These are phyloP conservation scores for Grapholita molesta DNA, from an alignment of 1,140 invertebrate species.

Conservation along the genomic window DNA sequence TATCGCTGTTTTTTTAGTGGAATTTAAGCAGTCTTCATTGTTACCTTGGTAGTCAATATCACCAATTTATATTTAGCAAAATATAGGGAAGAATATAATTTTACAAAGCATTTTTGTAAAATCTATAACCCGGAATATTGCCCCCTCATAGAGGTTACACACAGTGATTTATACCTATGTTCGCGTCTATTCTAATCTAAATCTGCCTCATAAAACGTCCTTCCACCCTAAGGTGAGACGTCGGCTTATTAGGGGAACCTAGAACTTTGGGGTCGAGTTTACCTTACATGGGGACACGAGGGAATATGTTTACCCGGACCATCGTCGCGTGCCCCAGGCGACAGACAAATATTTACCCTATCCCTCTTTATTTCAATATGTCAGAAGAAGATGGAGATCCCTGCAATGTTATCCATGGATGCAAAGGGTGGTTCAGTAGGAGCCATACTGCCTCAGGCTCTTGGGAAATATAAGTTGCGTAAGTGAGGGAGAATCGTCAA, in stretches of 20 bases:
- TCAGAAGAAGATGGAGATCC: conserved; percentile 25
- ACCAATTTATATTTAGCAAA: too few species aligned
- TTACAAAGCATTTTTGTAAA: too few species aligned
- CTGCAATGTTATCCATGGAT: conserved; percentile 32
- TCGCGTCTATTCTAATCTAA: neutral
- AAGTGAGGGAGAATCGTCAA: conserved; percentile 56
- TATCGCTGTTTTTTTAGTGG: too few species aligned
- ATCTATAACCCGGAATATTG: too few species aligned
- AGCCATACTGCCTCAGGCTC: conserved; percentile 49
- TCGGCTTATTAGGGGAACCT: conserved; percentile 72
- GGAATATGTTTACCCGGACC: conserved; percentile 53
- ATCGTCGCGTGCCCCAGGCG: conserved; percentile 31
- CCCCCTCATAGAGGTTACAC: too few species aligned
- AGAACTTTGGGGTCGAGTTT: conserved; percentile 69
- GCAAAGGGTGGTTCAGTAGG: conserved; percentile 42
- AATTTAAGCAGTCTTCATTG: too few species aligned
- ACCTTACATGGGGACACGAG: conserved; percentile 50
- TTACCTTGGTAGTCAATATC: too few species aligned
- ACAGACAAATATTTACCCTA: neutral
- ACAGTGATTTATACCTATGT: neutral
- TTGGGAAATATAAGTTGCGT: conserved; percentile 61
- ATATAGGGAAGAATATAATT: too few species aligned
- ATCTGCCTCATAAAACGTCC: conserved; percentile 24
- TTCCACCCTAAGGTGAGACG: conserved; percentile 68
- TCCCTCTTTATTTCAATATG: neutral